Conservation (phyloP, 35 echinoderm and acorn worm genomes). For the Diadema setosum region DNA sequence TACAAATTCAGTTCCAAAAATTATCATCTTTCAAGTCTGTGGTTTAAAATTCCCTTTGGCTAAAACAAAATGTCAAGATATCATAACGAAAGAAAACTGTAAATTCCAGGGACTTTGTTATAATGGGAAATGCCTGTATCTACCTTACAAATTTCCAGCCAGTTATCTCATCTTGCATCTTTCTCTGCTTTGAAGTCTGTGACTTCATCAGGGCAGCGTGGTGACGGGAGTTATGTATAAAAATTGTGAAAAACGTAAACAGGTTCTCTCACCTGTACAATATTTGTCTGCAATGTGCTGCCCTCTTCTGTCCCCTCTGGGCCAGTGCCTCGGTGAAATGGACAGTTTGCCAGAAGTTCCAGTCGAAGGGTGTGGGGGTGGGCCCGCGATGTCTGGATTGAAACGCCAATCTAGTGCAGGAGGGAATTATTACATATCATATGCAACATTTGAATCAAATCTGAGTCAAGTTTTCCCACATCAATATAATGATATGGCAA, state of each 20-base stretch:
- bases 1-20: too few relatives aligned
- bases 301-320: neutral
- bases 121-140: too few relatives aligned
- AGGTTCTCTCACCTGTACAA: slow-evolving; percentile 46
- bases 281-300: slow-evolving; percentile 43
- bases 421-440: neutral
- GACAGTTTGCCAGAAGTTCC: slow-evolving; percentile 39
- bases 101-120: too few relatives aligned
- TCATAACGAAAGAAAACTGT: too few relatives aligned
- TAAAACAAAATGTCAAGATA: too few relatives aligned
- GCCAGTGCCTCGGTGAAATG: neutral
- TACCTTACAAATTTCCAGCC: too few relatives aligned
- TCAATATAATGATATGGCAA: neutral
- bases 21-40: too few relatives aligned
- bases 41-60: too few relatives aligned
- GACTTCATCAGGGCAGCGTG: too few relatives aligned
- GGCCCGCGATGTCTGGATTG: slow-evolving; percentile 64
- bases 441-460: neutral
- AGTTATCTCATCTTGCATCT: too few relatives aligned
- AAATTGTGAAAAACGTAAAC: neutral
- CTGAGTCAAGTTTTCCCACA: neutral
- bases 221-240: neutral
- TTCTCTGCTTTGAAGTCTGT: too few relatives aligned
- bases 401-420: slow-evolving; percentile 54
- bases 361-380: slow-evolving; percentile 52